Conservation (phyloP, 2,888 invertebrate genomes). For the Hirtodrosophila duncani region DNA sequence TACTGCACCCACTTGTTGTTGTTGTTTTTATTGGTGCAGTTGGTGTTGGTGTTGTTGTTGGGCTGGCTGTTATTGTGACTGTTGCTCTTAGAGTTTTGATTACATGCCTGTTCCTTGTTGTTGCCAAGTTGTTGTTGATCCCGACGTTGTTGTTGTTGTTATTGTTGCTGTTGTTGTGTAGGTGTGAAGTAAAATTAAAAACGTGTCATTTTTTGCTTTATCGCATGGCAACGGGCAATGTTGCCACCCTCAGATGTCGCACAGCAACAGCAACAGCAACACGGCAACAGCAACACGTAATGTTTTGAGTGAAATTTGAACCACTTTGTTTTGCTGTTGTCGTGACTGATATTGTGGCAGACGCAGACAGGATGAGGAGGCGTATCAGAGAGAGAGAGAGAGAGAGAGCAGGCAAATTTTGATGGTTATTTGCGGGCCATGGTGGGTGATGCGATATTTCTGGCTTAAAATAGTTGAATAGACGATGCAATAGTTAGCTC, state of each 20-base stretch:
- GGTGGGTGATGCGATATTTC: too few species aligned
- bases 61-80: constrained; percentile 38
- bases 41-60: constrained; percentile 42
- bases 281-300: constrained; percentile 8
- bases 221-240: constrained; percentile 51
- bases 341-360: constrained; percentile 20
- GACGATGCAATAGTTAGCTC: too few species aligned
- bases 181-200: constrained; percentile 72
- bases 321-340: constrained; percentile 40
- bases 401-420: too few species aligned
- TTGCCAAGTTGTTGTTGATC: constrained; percentile 25
- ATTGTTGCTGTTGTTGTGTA: constrained; percentile 43
- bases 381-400: too few species aligned
- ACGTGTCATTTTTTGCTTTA: constrained; percentile 73
- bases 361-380: constrained; percentile 13
- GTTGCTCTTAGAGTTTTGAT: constrained; percentile 43
- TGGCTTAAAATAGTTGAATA: too few species aligned
- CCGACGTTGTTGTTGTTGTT: constrained; percentile 25
- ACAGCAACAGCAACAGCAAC: constrained; percentile 24
- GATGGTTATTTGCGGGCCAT: too few species aligned
- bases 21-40: constrained; percentile 20
- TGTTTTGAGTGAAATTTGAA: constrained; percentile 51
- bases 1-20: constrained; percentile 24
- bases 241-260: constrained; percentile 43
- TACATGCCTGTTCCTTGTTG: constrained; percentile 18